Percentiles rank a stretch among this genome's conserved stretches.
These are phyloP conservation scores for Scaptomyza caliginosa DNA, from an alignment of 2,888 invertebrate genomes.

Conservation along the genomic window DNA sequence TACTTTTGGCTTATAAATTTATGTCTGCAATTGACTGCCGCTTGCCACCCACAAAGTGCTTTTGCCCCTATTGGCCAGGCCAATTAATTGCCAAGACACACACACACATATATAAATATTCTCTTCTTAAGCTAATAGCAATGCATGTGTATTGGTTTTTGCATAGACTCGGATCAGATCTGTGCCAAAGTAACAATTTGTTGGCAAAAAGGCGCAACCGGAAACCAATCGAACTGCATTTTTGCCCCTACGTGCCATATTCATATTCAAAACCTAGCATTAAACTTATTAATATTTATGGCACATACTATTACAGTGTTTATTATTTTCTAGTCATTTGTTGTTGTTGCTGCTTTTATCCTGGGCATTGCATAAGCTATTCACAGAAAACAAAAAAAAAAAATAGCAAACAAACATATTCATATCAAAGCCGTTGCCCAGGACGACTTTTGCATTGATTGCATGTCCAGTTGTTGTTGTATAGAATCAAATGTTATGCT, in stretches of 20 bases:
- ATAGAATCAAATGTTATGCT: slow-evolving; percentile 18
- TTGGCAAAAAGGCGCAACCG: slow-evolving; percentile 18
- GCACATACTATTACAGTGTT: slow-evolving; percentile 37
- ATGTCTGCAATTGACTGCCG: slow-evolving; percentile 51
- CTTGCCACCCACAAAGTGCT: slow-evolving; percentile 3
- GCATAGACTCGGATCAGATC: slow-evolving; percentile 20
- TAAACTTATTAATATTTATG: slow-evolving; percentile 53
- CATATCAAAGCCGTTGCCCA: slow-evolving; percentile 10
- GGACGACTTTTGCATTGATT: slow-evolving; percentile 14
- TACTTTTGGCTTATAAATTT: slow-evolving; percentile 44
- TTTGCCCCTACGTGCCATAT: slow-evolving; percentile 3
- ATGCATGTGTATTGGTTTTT: slow-evolving; percentile 27
- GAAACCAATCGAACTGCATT: slow-evolving; percentile 16
- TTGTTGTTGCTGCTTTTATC: slow-evolving; percentile 1
- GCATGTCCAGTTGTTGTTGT: slow-evolving; percentile 8
- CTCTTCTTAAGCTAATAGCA: slow-evolving; percentile 57
- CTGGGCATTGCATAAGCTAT: slow-evolving; percentile 14
- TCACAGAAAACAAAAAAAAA: too few species aligned
- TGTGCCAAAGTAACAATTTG: slow-evolving; percentile 22
- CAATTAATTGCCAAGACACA: slow-evolving; percentile 63
- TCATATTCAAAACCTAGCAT: slow-evolving; percentile 40
- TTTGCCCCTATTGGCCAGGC: slow-evolving; percentile 35
- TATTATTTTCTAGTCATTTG: slow-evolving; percentile 24
- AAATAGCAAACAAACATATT: slow-evolving; percentile 16
- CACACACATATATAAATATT: not conserved